Evolutionary conservation across 2,113 vertebrate genomes (phyloP), one percentile per base, ranked within the genome.

Genomic region (Merops nubicus): DNA sequence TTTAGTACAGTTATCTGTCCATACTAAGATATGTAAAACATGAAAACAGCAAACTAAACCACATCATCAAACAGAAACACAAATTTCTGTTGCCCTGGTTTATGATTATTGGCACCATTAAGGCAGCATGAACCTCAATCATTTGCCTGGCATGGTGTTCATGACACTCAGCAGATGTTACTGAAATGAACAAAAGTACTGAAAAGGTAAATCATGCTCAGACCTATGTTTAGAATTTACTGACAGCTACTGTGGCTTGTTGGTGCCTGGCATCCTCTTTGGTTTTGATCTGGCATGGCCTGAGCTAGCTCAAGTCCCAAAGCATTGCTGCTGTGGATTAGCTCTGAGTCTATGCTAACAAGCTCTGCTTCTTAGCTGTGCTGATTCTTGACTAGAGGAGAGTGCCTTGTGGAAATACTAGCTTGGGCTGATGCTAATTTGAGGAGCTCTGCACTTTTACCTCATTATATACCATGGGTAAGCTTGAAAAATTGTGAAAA

Each of bases 51-150:
- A 62, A 56, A 82, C 18, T 9, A 73, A 57, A 36, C 18, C 7
- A 16, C 42, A 40, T 38, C 12, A 69, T 43, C 70, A 50, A 64
- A 54, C 5, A 78, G 51, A 69, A 89, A 40, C 50, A 62, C 5
- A 33, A 4, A 62, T 60, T 57, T 91, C 33, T 63, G 19, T 19
- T 43, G 18, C 18, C n/a, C 33, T 65, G 17, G 21, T 23, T 80
- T 76, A 31, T 8, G 17, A 20, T 29, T 50, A 26, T 8, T 13
- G 40, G 10, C 17, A 64, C 36, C 28, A 26, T 16, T 5, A 86
- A 22, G 31, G 54, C 54, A 69, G 15, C 0, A 2, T n/a, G 29
- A 11, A 26, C 28, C 15, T 22, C 43, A 33, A 2, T 6, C 29
- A 7, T 6, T 50, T 38, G 8, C 63, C 36, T 48, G 38, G 31